phyloP scores from a whole-genome alignment of 2,888 invertebrate species.

The Macrosoma leucophasiata region DNA sequence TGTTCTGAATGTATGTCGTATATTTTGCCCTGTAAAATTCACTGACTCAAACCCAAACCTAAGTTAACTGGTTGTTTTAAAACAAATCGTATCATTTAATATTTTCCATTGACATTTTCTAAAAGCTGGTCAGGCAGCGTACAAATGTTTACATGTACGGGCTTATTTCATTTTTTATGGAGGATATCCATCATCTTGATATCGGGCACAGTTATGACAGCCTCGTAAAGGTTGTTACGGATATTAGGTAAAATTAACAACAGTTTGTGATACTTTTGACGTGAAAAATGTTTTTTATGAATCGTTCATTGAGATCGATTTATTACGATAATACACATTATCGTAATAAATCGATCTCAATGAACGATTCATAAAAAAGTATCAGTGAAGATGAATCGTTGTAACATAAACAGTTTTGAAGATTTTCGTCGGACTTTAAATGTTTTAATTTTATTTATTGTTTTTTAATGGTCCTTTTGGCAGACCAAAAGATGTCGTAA shows the following conservation, averaged over 20 bases:
- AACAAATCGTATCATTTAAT: too few species aligned
- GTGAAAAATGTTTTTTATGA: slow-evolving; percentile 50
- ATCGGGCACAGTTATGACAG: slow-evolving; percentile 61
- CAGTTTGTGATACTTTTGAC: slow-evolving; percentile 66
- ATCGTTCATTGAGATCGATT: slow-evolving; percentile 41
- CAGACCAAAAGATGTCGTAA: too few species aligned
- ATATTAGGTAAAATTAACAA: slow-evolving; percentile 70
- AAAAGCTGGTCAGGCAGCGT: too few species aligned
- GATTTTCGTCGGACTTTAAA: too few species aligned
- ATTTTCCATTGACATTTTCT: too few species aligned
- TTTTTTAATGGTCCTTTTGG: too few species aligned
- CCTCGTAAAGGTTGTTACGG: slow-evolving; percentile 59
- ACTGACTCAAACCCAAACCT: too few species aligned
- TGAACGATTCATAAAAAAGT: slow-evolving; percentile 45
- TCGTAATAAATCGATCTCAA: slow-evolving; percentile 32
- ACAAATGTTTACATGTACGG: not conserved
- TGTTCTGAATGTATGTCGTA: not conserved
- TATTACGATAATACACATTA: slow-evolving; percentile 29
- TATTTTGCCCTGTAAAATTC: slow-evolving; percentile 2
- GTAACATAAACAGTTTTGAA: too few species aligned
- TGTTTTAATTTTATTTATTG: too few species aligned
- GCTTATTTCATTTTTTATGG: slow-evolving; percentile 53
- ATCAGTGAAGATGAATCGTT: too few species aligned
- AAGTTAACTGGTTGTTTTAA: too few species aligned
- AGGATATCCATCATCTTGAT: slow-evolving; percentile 67